Base-by-base conservation (phyloP, 92 coral and sea anemone species). In the Virgularia gustaviana region DNA sequence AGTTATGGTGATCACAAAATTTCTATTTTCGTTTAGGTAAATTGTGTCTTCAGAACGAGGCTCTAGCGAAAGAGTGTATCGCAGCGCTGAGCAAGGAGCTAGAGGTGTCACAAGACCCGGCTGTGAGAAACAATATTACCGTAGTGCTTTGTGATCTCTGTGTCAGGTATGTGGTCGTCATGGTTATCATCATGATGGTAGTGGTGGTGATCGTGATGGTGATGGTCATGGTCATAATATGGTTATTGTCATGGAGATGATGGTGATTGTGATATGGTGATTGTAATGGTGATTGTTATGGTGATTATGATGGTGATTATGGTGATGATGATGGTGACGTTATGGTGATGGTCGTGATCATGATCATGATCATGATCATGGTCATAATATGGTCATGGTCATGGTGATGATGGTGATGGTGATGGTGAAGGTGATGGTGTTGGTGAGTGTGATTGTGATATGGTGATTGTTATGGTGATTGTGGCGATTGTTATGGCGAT, bases 111-210 rank as follows among this genome's bases (percentile, higher is more conserved):
- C 80, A 79, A 58, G 96, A 94, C 63, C 85, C 99, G 19, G 95
- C 99, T 28, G 82, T 94, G 62, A 79, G 98, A 74, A 92, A 92
- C 63, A 92, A 92, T 33, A 85, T 92, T n/a, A 83, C 88, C 2
- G 90, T 92, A 2, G 96, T 92, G 25, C 83, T 92, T 87, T 92
- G 98, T 83, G 98, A 92, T 64, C 63, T 92, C 55, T 92, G 98
- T 72, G 96, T 94, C 52, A 86, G 92, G 92, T 87, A 49, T 36
- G 75, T 30, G n/a, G 16, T 20, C 12, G n/a, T n/a, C n/a, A 52
- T 3, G 22, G 8, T 7, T 15, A 39, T 39, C 15, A 39, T 39
- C 45, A 7, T 7, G 45, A 39, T n/a, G n/a, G n/a, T n/a, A n/a
- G n/a, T n/a, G n/a, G n/a, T n/a, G n/a, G n/a, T n/a, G n/a, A n/a